phyloP scores from a whole-genome alignment of 2,888 invertebrate genomes.

The Cerastoderma edule region DNA sequence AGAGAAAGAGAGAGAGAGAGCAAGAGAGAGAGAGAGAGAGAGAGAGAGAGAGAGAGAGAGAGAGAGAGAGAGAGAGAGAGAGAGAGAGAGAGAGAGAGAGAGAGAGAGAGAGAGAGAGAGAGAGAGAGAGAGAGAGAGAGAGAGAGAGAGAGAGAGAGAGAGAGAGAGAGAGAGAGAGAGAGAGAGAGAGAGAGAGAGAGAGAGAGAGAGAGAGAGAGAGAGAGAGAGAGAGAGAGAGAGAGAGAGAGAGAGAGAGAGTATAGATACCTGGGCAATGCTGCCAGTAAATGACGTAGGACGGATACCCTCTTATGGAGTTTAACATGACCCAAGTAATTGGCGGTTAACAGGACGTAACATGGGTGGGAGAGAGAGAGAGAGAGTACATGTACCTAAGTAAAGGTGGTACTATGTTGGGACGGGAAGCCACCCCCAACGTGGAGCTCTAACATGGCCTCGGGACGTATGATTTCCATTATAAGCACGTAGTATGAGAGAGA shows the following conservation, averaged over 20 bases:
- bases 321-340: too few relatives aligned
- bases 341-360: too few relatives aligned
- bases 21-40: slow-evolving; percentile 1
- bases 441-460: too few relatives aligned
- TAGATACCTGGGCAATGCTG: background rate
- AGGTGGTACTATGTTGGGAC: too few relatives aligned
- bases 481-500: too few relatives aligned
- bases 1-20: background rate
- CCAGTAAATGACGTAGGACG: background rate
- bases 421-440: too few relatives aligned
- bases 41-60: slow-evolving; percentile 12
- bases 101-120: slow-evolving; percentile 30
- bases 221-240: background rate
- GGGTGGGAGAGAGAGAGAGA: background rate
- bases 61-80: slow-evolving; percentile 11
- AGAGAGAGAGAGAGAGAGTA: slow-evolving; percentile 8
- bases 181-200: background rate
- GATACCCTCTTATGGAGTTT: too few relatives aligned
- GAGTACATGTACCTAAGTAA: too few relatives aligned
- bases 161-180: background rate
- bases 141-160: background rate
- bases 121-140: slow-evolving; percentile 6
- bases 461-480: too few relatives aligned
- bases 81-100: slow-evolving; percentile 23
- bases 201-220: background rate